Percentiles rank a stretch among this genome's conserved stretches.
phyloP scores from a whole-genome alignment of 2,888 invertebrate genomes.

The Gari tellinella region DNA sequence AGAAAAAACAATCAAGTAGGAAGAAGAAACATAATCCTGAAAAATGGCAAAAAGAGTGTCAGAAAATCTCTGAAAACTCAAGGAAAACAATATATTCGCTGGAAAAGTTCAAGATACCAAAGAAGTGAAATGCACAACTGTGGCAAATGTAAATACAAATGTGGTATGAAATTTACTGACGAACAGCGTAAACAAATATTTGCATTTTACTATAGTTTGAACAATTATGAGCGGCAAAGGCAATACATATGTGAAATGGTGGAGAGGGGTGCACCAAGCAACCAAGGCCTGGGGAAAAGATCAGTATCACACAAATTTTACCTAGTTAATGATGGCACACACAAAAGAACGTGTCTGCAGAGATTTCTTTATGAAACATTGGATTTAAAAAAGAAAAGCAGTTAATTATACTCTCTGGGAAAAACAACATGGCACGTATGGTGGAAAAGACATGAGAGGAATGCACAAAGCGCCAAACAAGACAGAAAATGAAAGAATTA shows the following conservation, averaged over 20 bases:
- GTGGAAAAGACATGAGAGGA: slow-evolving; percentile 29
- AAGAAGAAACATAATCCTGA: slow-evolving; percentile 27
- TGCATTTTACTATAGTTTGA: slow-evolving; percentile 32
- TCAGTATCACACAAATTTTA: slow-evolving; percentile 19
- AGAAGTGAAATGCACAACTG: slow-evolving; percentile 33
- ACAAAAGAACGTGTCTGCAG: slow-evolving; percentile 47
- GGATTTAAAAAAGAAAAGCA: slow-evolving; percentile 43
- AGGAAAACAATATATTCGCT: slow-evolving; percentile 23
- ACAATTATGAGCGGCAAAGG: slow-evolving; percentile 40
- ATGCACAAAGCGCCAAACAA: too few species aligned
- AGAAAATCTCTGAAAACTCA: slow-evolving; percentile 15
- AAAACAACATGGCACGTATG: slow-evolving; percentile 33
- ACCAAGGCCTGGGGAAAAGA: slow-evolving; percentile 19
- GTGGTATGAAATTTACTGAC: slow-evolving; percentile 43
- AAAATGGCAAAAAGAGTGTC: slow-evolving; percentile 23
- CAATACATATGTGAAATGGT: slow-evolving; percentile 46
- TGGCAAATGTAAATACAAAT: slow-evolving; percentile 33
- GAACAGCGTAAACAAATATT: slow-evolving; percentile 30
- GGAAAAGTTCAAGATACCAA: slow-evolving; percentile 9
- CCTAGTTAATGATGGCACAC: slow-evolving; percentile 17
- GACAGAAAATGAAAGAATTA: too few species aligned
- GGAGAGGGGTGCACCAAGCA: slow-evolving; percentile 11
- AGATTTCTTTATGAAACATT: slow-evolving; percentile 42
- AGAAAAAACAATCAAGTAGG: slow-evolving; percentile 25
- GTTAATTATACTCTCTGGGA: slow-evolving; percentile 36